Percentiles rank a stretch among this genome's conserved stretches.
Evolutionary conservation across 2,113 vertebrate species (phyloP).

Genomic region (Pardalotus punctatus): DNA sequence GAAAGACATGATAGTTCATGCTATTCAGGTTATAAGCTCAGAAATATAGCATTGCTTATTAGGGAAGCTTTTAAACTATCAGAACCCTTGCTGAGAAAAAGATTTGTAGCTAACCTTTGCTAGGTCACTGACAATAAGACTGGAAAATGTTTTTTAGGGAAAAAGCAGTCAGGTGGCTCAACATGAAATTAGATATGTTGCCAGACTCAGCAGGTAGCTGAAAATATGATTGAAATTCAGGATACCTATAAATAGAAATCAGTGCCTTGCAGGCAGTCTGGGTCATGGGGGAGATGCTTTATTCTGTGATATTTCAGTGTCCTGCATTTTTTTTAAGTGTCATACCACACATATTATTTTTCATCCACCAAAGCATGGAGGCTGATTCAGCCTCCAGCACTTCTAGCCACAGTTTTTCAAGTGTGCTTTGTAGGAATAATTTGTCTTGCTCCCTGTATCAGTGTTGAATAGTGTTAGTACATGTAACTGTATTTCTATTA

Average conservation of each 20-base stretch:
- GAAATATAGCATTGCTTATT: slow-evolving; percentile 34
- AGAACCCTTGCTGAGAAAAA: slow-evolving; percentile 53
- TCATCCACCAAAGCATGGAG: not conserved
- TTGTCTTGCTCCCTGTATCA: not conserved
- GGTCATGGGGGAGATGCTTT: not conserved
- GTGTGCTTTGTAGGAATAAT: not conserved
- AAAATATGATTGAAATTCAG: slow-evolving; percentile 51
- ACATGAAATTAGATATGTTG: slow-evolving; percentile 57
- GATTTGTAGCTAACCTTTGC: slow-evolving; percentile 63
- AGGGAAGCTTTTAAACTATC: slow-evolving; percentile 27
- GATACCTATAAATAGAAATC: slow-evolving; percentile 21
- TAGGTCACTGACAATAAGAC: slow-evolving; percentile 46
- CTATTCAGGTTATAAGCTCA: not conserved
- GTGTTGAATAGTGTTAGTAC: not conserved
- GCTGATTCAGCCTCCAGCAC: not conserved
- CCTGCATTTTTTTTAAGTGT: not conserved
- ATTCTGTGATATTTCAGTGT: not conserved
- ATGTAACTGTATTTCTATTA: not conserved
- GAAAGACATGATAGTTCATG: not conserved
- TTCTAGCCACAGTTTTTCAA: not conserved
- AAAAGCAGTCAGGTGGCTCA: slow-evolving; percentile 48
- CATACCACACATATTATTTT: not conserved
- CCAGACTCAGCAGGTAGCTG: slow-evolving; percentile 35
- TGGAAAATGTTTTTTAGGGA: slow-evolving; percentile 22
- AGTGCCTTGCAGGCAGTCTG: not conserved